Conservation (phyloP, 2,888 invertebrate species). For the Lycia hirtaria region DNA sequence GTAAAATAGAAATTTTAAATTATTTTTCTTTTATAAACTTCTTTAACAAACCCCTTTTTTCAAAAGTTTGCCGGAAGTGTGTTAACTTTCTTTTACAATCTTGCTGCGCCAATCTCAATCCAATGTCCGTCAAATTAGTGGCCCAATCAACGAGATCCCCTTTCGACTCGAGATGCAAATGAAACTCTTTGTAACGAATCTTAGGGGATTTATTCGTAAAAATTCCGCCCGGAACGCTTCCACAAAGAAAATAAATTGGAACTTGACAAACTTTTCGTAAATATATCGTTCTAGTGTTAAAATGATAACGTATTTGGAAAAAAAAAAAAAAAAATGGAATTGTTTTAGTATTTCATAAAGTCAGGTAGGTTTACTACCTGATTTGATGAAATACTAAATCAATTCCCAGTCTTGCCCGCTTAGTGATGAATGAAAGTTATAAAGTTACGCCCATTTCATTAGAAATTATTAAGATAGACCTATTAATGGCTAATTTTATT, state of each 20-base stretch:
- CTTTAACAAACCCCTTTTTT: constrained; percentile 13
- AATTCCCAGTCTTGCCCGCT: too few relatives aligned
- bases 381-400: too few relatives aligned
- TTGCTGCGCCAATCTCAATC: constrained; percentile 13
- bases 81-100: constrained; percentile 14
- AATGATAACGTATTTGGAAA: not conserved
- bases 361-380: too few relatives aligned
- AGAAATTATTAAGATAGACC: too few relatives aligned
- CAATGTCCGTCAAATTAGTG: constrained; percentile 39
- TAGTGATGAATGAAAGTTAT: too few relatives aligned
- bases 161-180: constrained; percentile 73
- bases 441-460: too few relatives aligned
- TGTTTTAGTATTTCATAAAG: too few relatives aligned
- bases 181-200: constrained; percentile 81
- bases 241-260: constrained; percentile 72
- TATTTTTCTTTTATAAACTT: not conserved
- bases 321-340: too few relatives aligned
- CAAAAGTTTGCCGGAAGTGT: constrained; percentile 16
- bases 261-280: constrained; percentile 52
- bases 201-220: constrained; percentile 79
- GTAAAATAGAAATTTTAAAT: not conserved
- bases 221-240: constrained; percentile 65
- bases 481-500: too few relatives aligned
- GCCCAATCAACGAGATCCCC: constrained; percentile 56
- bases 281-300: constrained; percentile 43